Base-by-base conservation (phyloP, 2,797 vertebrate species). In the Aplochiton taeniatus region DNA sequence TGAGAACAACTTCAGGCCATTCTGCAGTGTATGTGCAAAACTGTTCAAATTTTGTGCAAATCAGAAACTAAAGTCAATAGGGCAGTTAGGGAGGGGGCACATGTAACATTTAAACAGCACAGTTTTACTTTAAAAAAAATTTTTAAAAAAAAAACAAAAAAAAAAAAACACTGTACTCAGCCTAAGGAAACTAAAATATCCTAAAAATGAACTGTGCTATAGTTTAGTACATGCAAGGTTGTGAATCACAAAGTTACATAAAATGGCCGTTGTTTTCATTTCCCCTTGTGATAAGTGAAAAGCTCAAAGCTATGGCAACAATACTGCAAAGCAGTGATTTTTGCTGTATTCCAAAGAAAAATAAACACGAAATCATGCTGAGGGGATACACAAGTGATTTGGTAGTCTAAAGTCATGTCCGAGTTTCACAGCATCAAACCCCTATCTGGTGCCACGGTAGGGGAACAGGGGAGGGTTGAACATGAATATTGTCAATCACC, bases 101-200 rank as follows among this genome's bases (percentile, higher is more conserved):
- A 94, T 95, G 91, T 92, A 95, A 97, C 94, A 95, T 95, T 95
- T 93, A 94, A 96, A 95, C 93, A 91, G 95, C 94, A 96, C 95
- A 91, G 94, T 93, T 93, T 94, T 92, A 94, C 95, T 96, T 93
- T 89, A 93, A 89, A 92, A 92, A 87, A 54, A 88, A n/a, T n/a
- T n/a, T n/a, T n/a, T n/a, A 90, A 92, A 90, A 88, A 57, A 85
- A 3, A 16, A 54, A 19, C 55, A 17, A 88, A 88, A 69, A 89
- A 88, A 91, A 89, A 95, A 94, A 85, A 92, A 96, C 94, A 94
- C 91, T 92, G 93, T 95, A 95, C 94, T 96, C 92, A 94, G 95
- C 90, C 92, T 91, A 96, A 95, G 90, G 79, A 92, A 98, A 98
- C 87, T 91, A 91, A 92, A 91, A 93, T 83, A 83, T 74, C 93